Base-by-base conservation (phyloP, 30 jellyfish, hydroid and myxozoan genomes). In the Euphysa ruthae region DNA sequence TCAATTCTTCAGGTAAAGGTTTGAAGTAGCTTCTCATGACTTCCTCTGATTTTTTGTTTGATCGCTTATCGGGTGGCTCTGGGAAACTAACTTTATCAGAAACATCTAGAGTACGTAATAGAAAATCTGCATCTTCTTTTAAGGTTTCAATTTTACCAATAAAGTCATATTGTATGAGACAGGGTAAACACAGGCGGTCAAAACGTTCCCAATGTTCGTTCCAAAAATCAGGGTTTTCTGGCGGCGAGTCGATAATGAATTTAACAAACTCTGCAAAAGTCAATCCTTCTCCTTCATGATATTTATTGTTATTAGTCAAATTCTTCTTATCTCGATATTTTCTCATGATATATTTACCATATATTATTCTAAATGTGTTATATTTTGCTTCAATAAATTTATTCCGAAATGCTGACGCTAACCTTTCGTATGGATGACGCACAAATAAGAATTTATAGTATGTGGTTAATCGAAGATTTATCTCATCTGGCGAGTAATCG, bases 201-300 rank as follows among this genome's bases (percentile, higher is more conserved):
- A 63, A 71, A 19, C 97, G 66, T 69, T 88, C 97, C 97, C 97
- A 88, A 57, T 88, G 97, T 46, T 70, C 73, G 76, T 88, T 73
- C 68, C 85, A 81, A 61, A 73, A 88, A 13, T 82, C 92, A 12
- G 77, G 81, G 42, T 88, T 65, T 52, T 88, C 97, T 27, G 71
- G 93, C 2, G 97, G 97, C 35, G 97, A 88, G 35, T 88, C 92
- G 19, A 88, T 74, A 63, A 88, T 70, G 72, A 77, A 88, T 29
- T 79, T 76, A 4, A 81, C 93, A 65, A 88, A 88, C 24, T 88
- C 97, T 7, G 76, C 73, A 55, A 88, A 88, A 10, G 93, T 88
- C 16, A 88, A 82, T 1, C 87, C 88, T 20, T 73, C 92, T 7
- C 94, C 94, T 25, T 52, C 63, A 5, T 27, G 56, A 32, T 52